phyloP scores from a whole-genome alignment of 2,888 invertebrate species.

The Xylota segnis region DNA sequence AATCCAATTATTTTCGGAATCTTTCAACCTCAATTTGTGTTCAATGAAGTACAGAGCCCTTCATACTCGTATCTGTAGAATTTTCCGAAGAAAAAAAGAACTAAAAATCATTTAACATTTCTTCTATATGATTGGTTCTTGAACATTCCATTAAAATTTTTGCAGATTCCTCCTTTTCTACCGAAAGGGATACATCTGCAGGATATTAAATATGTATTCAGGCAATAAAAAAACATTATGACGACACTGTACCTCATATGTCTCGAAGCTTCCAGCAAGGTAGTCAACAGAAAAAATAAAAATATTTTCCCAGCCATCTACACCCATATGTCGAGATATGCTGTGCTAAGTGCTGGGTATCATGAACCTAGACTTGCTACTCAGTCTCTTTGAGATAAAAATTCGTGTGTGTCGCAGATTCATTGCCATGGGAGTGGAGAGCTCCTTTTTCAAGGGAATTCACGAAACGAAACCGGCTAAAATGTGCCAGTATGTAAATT shows the following conservation, averaged over 20 bases:
- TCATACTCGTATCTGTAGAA: constrained; percentile 1
- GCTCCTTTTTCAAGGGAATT: neutral
- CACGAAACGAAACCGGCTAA: neutral
- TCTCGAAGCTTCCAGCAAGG: neutral
- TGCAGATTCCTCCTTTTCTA: neutral
- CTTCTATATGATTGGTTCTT: neutral
- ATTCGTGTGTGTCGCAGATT: constrained; percentile 13
- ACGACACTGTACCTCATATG: neutral
- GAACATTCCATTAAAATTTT: constrained; percentile 16
- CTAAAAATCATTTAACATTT: constrained; percentile 20
- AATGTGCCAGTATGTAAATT: constrained; percentile 33
- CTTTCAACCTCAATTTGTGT: constrained; percentile 27
- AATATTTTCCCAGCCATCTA: neutral
- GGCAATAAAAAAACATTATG: constrained; percentile 6
- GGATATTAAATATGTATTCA: constrained; percentile 33
- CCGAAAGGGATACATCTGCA: constrained; percentile 17
- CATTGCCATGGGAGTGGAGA: constrained; percentile 8
- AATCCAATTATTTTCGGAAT: constrained; percentile 27
- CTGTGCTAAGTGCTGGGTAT: neutral
- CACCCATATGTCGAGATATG: neutral
- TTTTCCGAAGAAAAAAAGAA: neutral
- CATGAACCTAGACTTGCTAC: neutral
- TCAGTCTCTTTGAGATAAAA: neutral
- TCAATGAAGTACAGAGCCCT: constrained; percentile 23
- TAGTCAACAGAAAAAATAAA: neutral